Evolutionary conservation across 1,140 invertebrate species (phyloP).

Genomic region (Rhopalosiphum padi): DNA sequence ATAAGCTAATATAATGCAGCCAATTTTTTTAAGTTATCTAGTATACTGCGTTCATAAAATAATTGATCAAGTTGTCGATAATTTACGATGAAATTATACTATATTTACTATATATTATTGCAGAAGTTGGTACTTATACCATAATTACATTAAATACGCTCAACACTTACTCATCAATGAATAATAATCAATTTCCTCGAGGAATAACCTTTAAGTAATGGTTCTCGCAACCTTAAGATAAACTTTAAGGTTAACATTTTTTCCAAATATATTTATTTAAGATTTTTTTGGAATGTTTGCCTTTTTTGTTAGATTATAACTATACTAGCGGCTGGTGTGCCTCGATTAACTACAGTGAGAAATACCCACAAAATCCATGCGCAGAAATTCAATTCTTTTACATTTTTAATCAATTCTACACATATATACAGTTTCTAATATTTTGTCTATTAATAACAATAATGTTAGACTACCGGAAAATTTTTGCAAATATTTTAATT

Average conservation of each 20-base stretch:
- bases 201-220: neutral
- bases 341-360: neutral
- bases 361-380: neutral
- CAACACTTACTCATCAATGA: neutral
- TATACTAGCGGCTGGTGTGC: too few relatives aligned
- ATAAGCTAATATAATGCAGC: too few relatives aligned
- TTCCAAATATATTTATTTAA: neutral
- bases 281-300: neutral
- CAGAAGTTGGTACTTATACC: neutral
- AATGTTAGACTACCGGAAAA: neutral
- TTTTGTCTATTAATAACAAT: too few relatives aligned
- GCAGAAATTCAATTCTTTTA: neutral
- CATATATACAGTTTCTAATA: neutral
- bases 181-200: neutral
- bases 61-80: neutral
- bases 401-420: neutral
- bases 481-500: neutral
- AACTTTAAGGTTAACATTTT: neutral
- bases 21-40: neutral
- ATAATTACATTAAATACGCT: neutral
- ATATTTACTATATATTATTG: conserved; percentile 1
- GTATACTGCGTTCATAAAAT: neutral
- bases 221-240: neutral
- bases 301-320: neutral
- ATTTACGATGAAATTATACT: neutral